phyloP scores from a whole-genome alignment of 2,113 vertebrate species.

The Stomatorhinus ivindoensis region DNA sequence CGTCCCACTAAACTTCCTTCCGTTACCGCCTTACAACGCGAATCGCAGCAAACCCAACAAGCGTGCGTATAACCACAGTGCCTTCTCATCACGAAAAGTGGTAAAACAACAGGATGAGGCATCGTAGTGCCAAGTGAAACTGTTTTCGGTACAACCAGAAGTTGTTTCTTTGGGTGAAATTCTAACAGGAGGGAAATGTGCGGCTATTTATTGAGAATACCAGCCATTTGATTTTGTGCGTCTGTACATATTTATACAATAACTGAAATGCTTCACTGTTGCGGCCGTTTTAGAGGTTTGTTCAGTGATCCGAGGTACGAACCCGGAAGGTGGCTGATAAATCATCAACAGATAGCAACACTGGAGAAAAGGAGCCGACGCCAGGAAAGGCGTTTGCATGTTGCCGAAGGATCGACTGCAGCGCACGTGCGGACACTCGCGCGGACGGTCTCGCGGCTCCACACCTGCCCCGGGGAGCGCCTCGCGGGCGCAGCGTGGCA shows the following conservation, averaged over 20 bases:
- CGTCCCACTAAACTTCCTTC: background rate
- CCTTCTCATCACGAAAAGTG: background rate
- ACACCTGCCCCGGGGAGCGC: background rate
- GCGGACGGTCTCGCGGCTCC: no score
- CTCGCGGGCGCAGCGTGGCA: background rate
- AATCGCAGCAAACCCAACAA: background rate
- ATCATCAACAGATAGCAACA: background rate
- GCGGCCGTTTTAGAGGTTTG: background rate
- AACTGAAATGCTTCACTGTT: background rate
- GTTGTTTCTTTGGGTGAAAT: background rate
- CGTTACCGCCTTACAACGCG: background rate
- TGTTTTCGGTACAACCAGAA: background rate
- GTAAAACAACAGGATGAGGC: background rate
- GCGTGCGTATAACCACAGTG: background rate
- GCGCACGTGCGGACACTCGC: background rate
- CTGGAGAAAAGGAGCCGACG: background rate
- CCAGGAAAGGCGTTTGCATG: background rate
- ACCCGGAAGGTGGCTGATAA: background rate
- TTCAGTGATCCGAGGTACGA: background rate
- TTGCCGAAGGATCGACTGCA: background rate
- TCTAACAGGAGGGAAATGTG: background rate
- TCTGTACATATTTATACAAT: background rate
- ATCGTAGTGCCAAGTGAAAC: background rate
- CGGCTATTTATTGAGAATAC: background rate
- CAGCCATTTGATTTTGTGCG: background rate